These are phyloP conservation scores for Bothrops jararaca DNA, from an alignment of 2,113 vertebrate species.

Conservation along the genomic window DNA sequence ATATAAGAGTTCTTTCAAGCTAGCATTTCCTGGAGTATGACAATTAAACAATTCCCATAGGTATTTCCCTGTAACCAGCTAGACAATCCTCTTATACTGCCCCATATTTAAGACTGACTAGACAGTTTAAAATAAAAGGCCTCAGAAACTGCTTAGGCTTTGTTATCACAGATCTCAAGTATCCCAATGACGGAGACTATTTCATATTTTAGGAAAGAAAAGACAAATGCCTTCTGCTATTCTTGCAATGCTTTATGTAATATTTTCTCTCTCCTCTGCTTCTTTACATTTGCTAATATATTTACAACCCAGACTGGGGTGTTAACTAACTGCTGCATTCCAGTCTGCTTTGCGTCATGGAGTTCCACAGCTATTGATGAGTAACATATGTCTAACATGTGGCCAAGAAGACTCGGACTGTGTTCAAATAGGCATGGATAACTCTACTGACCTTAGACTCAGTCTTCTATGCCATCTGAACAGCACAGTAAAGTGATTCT, in stretches of 20 bases:
- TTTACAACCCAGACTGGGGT: slow-evolving; percentile 59
- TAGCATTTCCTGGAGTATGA: slow-evolving; percentile 3
- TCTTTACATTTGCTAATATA: slow-evolving; percentile 63
- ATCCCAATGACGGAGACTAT: slow-evolving; percentile 43
- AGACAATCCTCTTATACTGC: slow-evolving; percentile 32
- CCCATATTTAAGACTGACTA: neutral
- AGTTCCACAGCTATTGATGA: slow-evolving; percentile 69
- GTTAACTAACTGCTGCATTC: slow-evolving; percentile 69
- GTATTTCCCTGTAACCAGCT: slow-evolving; percentile 26
- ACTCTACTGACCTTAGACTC: slow-evolving; percentile 63
- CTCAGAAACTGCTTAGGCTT: slow-evolving; percentile 23
- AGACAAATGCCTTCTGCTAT: slow-evolving; percentile 59
- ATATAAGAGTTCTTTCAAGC: slow-evolving; percentile 30
- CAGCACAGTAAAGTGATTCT: slow-evolving; percentile 41
- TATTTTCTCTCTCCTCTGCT: slow-evolving; percentile 40
- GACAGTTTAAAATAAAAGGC: neutral
- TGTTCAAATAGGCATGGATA: slow-evolving; percentile 52
- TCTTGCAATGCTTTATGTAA: slow-evolving; percentile 58
- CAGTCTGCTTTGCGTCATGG: slow-evolving; percentile 69
- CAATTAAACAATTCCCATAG: slow-evolving; percentile 36
- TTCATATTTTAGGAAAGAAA: slow-evolving; percentile 50
- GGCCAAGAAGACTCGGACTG: slow-evolving; percentile 60
- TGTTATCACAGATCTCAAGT: neutral
- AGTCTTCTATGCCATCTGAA: slow-evolving; percentile 45
- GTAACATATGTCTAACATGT: slow-evolving; percentile 70